Evolutionary conservation across 2,113 vertebrate genomes (phyloP).

Genomic region (Xiphophorus couchianus): DNA sequence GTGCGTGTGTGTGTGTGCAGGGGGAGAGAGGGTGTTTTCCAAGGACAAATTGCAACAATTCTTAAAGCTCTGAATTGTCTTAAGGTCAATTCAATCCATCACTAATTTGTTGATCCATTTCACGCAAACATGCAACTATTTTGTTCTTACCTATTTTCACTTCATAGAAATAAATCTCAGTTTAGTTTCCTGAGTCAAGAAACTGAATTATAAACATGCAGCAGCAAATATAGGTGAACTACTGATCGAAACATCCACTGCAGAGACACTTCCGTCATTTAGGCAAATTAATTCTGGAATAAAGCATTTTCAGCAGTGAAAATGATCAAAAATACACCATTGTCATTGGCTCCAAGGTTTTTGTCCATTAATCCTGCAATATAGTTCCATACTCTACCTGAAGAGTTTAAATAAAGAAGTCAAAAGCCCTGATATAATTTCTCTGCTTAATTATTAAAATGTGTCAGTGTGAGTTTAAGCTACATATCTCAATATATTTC

Average conservation of each 20-base stretch:
- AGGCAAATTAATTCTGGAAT: neutral
- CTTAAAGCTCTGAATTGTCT: too few species aligned
- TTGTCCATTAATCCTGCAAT: neutral
- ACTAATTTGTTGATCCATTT: too few species aligned
- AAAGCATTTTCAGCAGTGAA: neutral
- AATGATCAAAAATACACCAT: neutral
- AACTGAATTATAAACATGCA: neutral
- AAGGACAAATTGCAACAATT: too few species aligned
- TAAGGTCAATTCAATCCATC: too few species aligned
- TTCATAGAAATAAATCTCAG: too few species aligned
- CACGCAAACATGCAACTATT: too few species aligned
- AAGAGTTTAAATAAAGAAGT: neutral
- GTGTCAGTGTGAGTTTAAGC: neutral
- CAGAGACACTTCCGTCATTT: neutral
- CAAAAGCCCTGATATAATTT: too few species aligned
- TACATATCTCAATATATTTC: neutral
- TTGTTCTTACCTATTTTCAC: too few species aligned
- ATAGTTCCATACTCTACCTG: neutral
- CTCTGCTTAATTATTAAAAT: neutral
- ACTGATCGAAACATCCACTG: neutral
- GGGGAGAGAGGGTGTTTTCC: too few species aligned
- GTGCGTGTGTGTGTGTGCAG: too few species aligned
- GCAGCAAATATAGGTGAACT: too few species aligned
- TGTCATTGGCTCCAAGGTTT: neutral
- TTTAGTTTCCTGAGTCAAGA: neutral